Base-by-base conservation (phyloP, 2,888 invertebrate species). In the Phaedon cochleariae region DNA sequence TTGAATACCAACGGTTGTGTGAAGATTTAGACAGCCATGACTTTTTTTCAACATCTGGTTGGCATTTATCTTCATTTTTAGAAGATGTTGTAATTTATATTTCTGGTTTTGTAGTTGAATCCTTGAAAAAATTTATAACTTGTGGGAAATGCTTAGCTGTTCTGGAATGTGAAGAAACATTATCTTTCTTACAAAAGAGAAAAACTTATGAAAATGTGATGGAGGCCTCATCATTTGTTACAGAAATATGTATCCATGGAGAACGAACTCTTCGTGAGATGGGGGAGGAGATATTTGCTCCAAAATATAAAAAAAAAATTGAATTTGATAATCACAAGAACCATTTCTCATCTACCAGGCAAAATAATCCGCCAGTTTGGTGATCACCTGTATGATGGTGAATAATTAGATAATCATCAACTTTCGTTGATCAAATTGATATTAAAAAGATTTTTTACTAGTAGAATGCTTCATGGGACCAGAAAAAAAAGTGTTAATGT, bases 381-480 rank as follows among this genome's bases (percentile, higher is more conserved):
- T 4, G 53, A 53, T 54, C 54, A 26, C 10, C 12, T 29, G 7
- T 54, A 26, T 54, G 53, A 54, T 55, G 55, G 37, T 17, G 55
- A 55, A 18, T 55, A 34, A 4, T 34, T 55, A 10, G 37, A 55
- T 37, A 55, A 55, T 12, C 55, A 55, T n/a, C 55, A 55, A 22
- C 21, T 55, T 18, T 55, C 55, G 7, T 37, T 55, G 41, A 55
- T 55, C 18, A 55, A 55, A 55, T 55, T 55, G 22, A 55, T 34
- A 5, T 55, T 55, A 29, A 34, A 26, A 12, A 55, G 37, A 55
- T 55, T 34, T 34, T 55, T 55, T 6, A 55, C 55, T 5, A 55
- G 34, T 9, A 34, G 55, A 20, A 37, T 55, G 34, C 55, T 34
- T 37, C 55, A 55, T 37, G 55, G 37, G 22, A 55, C 55, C 7